Evolutionary conservation across 2,888 invertebrate genomes (phyloP), one percentile per base, ranked within the genome.

Genomic region (Sthenelais limicola): DNA sequence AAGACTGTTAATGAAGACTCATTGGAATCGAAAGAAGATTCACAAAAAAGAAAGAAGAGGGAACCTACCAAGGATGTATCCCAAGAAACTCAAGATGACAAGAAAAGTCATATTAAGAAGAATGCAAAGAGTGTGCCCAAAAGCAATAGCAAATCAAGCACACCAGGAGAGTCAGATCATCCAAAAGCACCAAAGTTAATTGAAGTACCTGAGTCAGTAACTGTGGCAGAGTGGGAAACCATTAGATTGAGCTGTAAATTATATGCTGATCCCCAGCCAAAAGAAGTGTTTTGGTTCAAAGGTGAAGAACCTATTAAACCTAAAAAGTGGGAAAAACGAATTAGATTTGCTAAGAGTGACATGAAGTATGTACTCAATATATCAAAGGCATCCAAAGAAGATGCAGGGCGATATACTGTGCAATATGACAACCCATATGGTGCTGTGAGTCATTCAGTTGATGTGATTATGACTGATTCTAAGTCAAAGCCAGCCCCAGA

Each of bases 241-340:
- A 49, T 75, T 18, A 51, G 66, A 30, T 54, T 75, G 5, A 28
- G 51, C 7, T 67, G 67, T 48, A 67, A 67, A 33, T 33, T 48
- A 18, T 24, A 38, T 35, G 73, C 62, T 51, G 54, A 75, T 21
- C 76, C 77, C 18, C 49, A 66, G 30, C 75, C 84, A 3, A 62
- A 62, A 38, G 80, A 77, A n/a, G 82, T 88, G 49, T 79, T 79
- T 62, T 88, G 87, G 88, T 75, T 77, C 52, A 81, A 81, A 49
- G 80, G 83, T 72, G 82, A 81, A 1, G 68, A 79, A 32, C 69
- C 68, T 7, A 56, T 81, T n/a, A 72, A 73, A 54, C 73, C 78
- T 2, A 78, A 75, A 21, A 70, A 73, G 28, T 48, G 52, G 35
- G 72, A 74, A 28, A n/a, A 48, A 15, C 67, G 72, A 3, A 67